phyloP scores from a whole-genome alignment of 2,888 invertebrate species.

The Apodemia hepburni region DNA sequence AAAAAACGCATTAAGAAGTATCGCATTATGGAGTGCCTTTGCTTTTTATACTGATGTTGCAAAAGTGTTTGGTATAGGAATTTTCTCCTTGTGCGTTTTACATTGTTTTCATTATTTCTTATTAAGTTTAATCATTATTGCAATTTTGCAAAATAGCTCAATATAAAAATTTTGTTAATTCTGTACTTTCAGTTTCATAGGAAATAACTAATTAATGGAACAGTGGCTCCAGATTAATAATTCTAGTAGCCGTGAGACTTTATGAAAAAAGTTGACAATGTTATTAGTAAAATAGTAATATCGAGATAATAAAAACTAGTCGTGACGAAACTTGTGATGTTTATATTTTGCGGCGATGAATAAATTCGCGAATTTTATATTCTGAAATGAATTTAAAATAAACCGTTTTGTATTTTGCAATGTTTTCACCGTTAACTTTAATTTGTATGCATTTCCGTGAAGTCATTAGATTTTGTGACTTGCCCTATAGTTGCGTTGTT shows the following conservation, averaged over 20 bases:
- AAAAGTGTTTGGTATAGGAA: not conserved
- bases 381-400: too few species aligned
- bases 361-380: too few species aligned
- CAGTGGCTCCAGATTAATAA: too few species aligned
- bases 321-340: not conserved
- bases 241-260: too few species aligned
- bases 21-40: conserved; percentile 67
- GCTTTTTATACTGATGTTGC: conserved; percentile 30
- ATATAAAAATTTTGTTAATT: not conserved
- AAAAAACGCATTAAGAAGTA: conserved; percentile 21
- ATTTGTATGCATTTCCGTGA: conserved; percentile 7
- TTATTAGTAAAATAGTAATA: not conserved
- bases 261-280: too few species aligned
- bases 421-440: too few species aligned
- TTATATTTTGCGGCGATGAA: not conserved
- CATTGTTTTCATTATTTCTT: conserved; percentile 40
- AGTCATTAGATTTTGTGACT: not conserved
- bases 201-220: too few species aligned
- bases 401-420: too few species aligned
- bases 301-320: not conserved
- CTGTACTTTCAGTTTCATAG: not conserved
- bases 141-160: conserved; percentile 37
- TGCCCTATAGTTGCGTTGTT: conserved; percentile 63
- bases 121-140: conserved; percentile 33
- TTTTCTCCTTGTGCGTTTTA: not conserved